Base-by-base conservation (phyloP, 2,797 vertebrate species). In the Manis pentadactyla region DNA sequence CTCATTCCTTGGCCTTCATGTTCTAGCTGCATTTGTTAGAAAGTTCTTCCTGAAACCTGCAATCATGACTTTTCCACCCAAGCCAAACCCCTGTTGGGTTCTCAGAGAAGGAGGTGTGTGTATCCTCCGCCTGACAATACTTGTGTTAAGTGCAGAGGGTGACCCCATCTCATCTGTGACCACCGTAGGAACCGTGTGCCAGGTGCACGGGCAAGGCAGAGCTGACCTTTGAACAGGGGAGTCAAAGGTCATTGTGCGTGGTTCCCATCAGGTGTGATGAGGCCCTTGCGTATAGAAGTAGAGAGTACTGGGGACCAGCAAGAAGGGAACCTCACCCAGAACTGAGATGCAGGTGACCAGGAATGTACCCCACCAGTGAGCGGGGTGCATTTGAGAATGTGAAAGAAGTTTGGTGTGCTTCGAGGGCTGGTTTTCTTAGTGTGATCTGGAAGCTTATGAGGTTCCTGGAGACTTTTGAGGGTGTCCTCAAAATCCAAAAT, bases 1-100 rank as follows among this genome's bases (percentile, higher is more conserved):
- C 23, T 59, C 1, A 0, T 12, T 82, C 83, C 81, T 34, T 42
- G 75, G 51, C 39, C 42, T 83, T 34, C 31, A 18, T 39, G 0
- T 53, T 78, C 17, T 55, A 59, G 18, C 31, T 29, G 49, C 66
- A n/a, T 39, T 39, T 51, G 49, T 79, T 49, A 51, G 77, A 53
- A 93, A 81, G 29, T 63, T 49, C 39, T 85, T 92, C 34, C 69
- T 68, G 15, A 85, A 57, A 27, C 68, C 37, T 81, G 23, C 21
- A 59, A 0, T 19, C 4, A 0, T 42, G 78, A 71, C 42, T 19
- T 79, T 53, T 34, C 77, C 23, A 79, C 29, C 14, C 59, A 63
- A 55, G 42, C 4, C 7, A 5, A 57, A 46, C 10, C 34, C 39
- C 12, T 0, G 1, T 2, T 86, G 81, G 31, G 77, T 55, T 93